A percentile compares a stretch with the other conserved stretches of the same genome.
These are phyloP conservation scores for Catostomus latipinnis DNA, from an alignment of 2,797 vertebrate species.

Conservation along the genomic window DNA sequence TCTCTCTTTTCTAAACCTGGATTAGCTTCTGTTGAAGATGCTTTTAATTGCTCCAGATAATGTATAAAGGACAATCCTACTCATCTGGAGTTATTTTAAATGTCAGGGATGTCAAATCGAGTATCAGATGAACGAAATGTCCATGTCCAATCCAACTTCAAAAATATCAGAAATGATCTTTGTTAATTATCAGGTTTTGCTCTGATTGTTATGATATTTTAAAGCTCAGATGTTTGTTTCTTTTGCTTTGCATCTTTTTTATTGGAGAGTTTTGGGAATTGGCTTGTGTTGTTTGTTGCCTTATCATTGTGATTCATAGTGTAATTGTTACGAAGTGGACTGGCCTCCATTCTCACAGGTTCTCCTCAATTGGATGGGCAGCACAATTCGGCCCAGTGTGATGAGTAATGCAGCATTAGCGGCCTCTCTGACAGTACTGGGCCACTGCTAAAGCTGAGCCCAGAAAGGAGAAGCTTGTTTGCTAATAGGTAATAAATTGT, in stretches of 20 bases:
- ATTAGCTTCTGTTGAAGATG: slow-evolving; percentile 49
- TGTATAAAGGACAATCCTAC: slow-evolving; percentile 1
- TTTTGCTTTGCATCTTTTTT: neutral
- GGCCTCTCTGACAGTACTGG: slow-evolving; percentile 72
- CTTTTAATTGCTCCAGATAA: slow-evolving; percentile 49
- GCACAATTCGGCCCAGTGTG: slow-evolving; percentile 48
- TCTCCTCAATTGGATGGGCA: slow-evolving; percentile 52
- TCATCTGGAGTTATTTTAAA: neutral
- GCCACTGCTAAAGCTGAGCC: slow-evolving; percentile 64
- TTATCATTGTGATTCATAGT: slow-evolving; percentile 32
- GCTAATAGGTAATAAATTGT: slow-evolving; percentile 65
- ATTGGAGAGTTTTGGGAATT: neutral
- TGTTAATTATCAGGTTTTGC: neutral
- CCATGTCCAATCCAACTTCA: no score
- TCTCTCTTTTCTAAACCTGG: slow-evolving; percentile 34
- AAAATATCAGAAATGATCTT: no score
- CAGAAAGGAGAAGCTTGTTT: slow-evolving; percentile 56
- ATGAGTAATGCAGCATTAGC: slow-evolving; percentile 64
- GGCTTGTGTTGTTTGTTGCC: slow-evolving; percentile 28
- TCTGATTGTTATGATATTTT: neutral
- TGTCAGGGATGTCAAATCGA: neutral
- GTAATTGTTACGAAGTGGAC: slow-evolving; percentile 33
- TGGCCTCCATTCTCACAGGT: slow-evolving; percentile 41
- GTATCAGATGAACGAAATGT: no score
- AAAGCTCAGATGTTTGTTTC: slow-evolving; percentile 17